Evolutionary conservation across 2,888 invertebrate species (phyloP), one percentile per base, ranked within the genome.

Genomic region (Philhelius pedissequus): DNA sequence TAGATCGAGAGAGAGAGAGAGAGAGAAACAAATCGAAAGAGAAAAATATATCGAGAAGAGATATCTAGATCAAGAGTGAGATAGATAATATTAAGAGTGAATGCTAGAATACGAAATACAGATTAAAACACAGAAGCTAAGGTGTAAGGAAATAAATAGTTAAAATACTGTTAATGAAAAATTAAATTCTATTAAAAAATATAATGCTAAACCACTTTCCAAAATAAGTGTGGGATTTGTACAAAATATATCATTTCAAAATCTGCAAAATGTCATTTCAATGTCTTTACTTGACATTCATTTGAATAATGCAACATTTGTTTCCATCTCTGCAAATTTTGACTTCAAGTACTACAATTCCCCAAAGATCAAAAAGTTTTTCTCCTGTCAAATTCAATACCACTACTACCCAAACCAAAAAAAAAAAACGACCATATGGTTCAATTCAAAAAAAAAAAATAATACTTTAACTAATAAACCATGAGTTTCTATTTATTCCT

Each of bases 381-480:
- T 25, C 5, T 32, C 20, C 20, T 45, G 62, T 64, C 62, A 64
- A 45, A 45, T 20, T 45, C 9, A 43, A 64, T 45, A 64, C 5
- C 11, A 38, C 18, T 4, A 18, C 18, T 25, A 60, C 11, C 11
- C n/a, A n/a, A n/a, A n/a, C n/a, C n/a, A n/a, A n/a, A n/a, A n/a
- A 27, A 32, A 54, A 32, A 9, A 54, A 7, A 27, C 8, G 3
- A n/a, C 40, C 62, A 64, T 45, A 64, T 64, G 62, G 18, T 43
- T 64, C 20, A 27, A 45, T 43, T 64, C 30, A 13, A 64, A 43
- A 60, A 62, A 13, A 64, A 43, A 60, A 62, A 43, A 43, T 32
- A 45, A 13, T n/a, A n/a, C 20, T 40, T 40, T 40, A n/a, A 62
- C 45, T 32, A 27, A 45, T 30, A 62, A 27, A 62, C 30, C 62